These are phyloP conservation scores for Poeciliopsis turneri DNA, from an alignment of 2,797 vertebrate genomes.

Conservation along the genomic window DNA sequence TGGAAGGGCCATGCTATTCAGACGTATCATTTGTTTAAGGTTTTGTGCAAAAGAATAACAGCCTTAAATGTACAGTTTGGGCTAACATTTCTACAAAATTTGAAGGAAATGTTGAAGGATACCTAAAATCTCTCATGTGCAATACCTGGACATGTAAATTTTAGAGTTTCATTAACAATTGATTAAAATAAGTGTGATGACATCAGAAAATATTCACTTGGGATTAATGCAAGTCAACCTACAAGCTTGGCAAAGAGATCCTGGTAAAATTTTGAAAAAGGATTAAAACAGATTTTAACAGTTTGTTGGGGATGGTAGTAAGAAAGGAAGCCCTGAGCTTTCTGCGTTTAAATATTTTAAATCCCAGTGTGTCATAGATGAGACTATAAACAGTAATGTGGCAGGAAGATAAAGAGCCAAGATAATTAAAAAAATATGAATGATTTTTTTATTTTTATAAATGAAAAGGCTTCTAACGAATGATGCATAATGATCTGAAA, in stretches of 20 bases:
- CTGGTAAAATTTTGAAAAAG: not conserved
- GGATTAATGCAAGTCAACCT: not conserved
- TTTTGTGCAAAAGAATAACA: constrained; percentile 10
- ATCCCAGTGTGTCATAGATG: not conserved
- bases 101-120: not conserved
- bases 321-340: not conserved
- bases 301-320: not conserved
- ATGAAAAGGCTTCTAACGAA: not conserved
- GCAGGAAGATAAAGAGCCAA: not conserved
- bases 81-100: not conserved
- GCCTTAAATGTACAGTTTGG: not conserved
- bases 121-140: not conserved
- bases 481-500: not conserved
- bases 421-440: not conserved
- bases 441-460: not conserved
- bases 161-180: not conserved
- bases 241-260: not conserved
- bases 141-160: not conserved
- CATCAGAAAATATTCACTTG: not conserved
- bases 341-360: not conserved
- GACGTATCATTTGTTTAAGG: not conserved
- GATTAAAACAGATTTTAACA: not conserved
- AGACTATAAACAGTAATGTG: not conserved
- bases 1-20: constrained; percentile 23
- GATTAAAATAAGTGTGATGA: not conserved